phyloP scores from a whole-genome alignment of 2,113 vertebrate species.

The Symphodus melops region DNA sequence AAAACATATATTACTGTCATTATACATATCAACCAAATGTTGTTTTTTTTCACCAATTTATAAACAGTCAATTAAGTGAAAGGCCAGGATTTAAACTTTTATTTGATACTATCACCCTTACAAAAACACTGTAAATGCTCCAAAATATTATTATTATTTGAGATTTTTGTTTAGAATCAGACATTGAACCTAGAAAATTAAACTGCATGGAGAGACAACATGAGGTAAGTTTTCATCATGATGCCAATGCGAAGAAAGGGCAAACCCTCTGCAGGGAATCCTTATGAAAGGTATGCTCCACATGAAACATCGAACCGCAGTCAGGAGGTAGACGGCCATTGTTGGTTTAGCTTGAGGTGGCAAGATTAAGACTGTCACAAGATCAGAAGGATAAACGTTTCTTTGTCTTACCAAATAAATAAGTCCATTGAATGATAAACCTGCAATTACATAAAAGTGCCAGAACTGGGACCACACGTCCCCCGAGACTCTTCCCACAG shows the following conservation, averaged over 20 bases:
- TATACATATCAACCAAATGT: too few species aligned
- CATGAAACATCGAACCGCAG: constrained; percentile 47
- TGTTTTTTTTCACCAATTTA: too few species aligned
- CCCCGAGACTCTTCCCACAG: neutral
- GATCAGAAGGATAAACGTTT: constrained; percentile 61
- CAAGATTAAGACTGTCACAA: constrained; percentile 70
- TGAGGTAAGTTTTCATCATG: neutral
- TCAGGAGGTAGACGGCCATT: constrained; percentile 51
- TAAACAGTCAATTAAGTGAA: too few species aligned
- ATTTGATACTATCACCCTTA: too few species aligned
- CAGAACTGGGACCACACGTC: constrained; percentile 14
- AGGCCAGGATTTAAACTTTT: too few species aligned
- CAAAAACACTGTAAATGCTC: too few species aligned
- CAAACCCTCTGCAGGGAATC: neutral
- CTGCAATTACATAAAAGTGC: constrained; percentile 27
- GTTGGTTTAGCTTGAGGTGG: constrained; percentile 67
- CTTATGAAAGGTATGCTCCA: constrained; percentile 41
- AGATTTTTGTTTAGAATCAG: neutral
- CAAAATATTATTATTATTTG: too few species aligned
- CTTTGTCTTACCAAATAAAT: constrained; percentile 72
- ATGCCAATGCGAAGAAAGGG: neutral
- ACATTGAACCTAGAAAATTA: neutral
- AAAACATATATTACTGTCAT: too few species aligned
- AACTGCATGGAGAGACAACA: neutral
- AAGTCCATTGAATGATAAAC: constrained; percentile 58